These are phyloP conservation scores for Argynnis bischoffii DNA, from an alignment of 2,888 invertebrate species.

Conservation along the genomic window DNA sequence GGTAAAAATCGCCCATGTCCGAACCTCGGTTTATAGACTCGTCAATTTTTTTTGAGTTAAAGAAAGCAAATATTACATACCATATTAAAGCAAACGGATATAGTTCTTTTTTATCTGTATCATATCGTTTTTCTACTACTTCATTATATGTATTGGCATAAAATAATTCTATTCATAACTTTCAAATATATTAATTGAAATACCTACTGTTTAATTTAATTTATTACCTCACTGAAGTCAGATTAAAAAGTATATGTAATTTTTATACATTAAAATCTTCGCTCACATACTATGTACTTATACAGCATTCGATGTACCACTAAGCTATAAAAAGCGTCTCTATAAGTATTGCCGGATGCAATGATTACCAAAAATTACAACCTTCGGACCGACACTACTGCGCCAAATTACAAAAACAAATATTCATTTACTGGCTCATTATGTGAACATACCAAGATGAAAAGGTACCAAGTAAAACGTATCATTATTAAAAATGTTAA, in stretches of 20 bases:
- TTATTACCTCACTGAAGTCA: neutral
- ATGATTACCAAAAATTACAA: conserved; percentile 39
- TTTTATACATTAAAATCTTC: neutral
- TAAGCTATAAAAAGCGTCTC: conserved; percentile 13
- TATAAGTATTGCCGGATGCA: conserved; percentile 27
- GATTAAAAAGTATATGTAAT: neutral
- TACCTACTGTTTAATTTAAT: neutral
- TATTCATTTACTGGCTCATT: conserved; percentile 23
- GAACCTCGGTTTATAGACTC: neutral
- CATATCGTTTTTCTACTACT: neutral
- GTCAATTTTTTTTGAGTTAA: neutral
- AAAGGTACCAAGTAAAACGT: conserved; percentile 13
- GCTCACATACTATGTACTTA: neutral
- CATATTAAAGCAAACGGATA: conserved; percentile 7
- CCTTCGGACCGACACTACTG: conserved; percentile 18
- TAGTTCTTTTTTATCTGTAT: neutral
- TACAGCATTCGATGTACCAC: neutral
- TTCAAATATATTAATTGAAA: neutral
- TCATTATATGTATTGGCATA: neutral
- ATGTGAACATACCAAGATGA: conserved; percentile 15
- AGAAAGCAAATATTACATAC: neutral
- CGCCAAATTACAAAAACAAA: conserved; percentile 37
- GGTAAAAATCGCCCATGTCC: too few relatives aligned
- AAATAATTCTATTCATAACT: neutral
- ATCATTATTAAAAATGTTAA: conserved; percentile 25